Evolutionary conservation across 2,888 invertebrate genomes (phyloP), one percentile per base, ranked within the genome.

Genomic region (Xanthorhoe spadicearia): DNA sequence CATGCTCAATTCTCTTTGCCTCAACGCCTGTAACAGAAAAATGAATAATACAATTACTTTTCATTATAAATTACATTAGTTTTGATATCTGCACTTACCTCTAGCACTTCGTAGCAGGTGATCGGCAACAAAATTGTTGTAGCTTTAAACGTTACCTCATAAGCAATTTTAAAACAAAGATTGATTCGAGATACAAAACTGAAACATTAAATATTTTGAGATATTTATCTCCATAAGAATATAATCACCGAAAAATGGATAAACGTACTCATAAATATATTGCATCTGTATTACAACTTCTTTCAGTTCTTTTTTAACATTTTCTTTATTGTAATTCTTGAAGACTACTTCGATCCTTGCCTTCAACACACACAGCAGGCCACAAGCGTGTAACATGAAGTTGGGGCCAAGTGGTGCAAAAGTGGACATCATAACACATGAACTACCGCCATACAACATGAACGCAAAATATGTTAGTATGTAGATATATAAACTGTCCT

Each of bases 21-120:
- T 52, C 0, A 71, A 64, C 17, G 80, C 65, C 78, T 77, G 73
- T 61, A 79, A 80, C 38, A 60, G 48, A 48, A 48, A 17, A 17
- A 43, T 43, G n/a, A 46, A 46, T 17, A 8, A 48, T 6, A 23
- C 23, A 23, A 3, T 23, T 23, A 23, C 23, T 48, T 1, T 43
- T 43, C 13, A 13, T 43, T 38, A 9, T 10, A 9, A 13, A 43
- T 1, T 43, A 2, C 32, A 2, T 32, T 48, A 8, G 2, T 17
- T 17, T 0, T 0, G 4, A 15, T 7, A 7, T 17, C 6, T 48
- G 35, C 52, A 23, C 23, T 38, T 70, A 76, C 74, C 69, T 65
- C 67, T 1, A 70, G 19, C 7, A 74, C 50, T 56, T 64, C 69
- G 49, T 66, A 76, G 0, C 53, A 38, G 0, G 72, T 63, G 1